Conservation (phyloP, 2,797 vertebrate species). For the Cynodonichthys magdalenae region DNA sequence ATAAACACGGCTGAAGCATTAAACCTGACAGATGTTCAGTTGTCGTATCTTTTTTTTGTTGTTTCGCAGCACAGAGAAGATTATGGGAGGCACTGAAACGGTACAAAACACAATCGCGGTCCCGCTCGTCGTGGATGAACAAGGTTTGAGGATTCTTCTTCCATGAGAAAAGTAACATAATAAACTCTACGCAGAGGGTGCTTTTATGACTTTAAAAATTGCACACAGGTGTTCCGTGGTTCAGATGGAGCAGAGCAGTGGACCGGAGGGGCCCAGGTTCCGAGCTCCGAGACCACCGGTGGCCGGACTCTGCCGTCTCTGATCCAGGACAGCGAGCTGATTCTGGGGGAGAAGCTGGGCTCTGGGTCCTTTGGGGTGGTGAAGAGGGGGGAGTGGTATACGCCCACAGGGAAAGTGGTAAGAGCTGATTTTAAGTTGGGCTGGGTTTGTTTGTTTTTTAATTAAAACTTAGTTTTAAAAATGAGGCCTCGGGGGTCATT, state of each 20-base stretch:
- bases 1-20: background rate
- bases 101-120: conserved; percentile 68
- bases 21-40: too few relatives aligned
- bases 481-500: too few relatives aligned
- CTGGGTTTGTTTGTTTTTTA: background rate
- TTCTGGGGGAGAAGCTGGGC: conserved; percentile 84
- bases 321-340: conserved; percentile 87
- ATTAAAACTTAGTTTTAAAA: too few relatives aligned
- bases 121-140: conserved; percentile 76
- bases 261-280: conserved; percentile 23
- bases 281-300: conserved; percentile 43
- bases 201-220: background rate
- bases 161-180: background rate
- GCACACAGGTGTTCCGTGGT: conserved; percentile 62
- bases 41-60: background rate
- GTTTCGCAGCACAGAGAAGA: conserved; percentile 82
- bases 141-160: conserved; percentile 73
- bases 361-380: conserved; percentile 91
- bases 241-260: conserved; percentile 70
- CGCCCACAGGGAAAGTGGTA: conserved; percentile 82
- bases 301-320: conserved; percentile 81
- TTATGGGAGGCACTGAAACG: conserved; percentile 84
- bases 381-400: conserved; percentile 85
- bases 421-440: conserved; percentile 22
- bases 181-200: background rate